These are phyloP conservation scores for Megaleporinus macrocephalus DNA, from an alignment of 2,113 vertebrate species.

Conservation along the genomic window DNA sequence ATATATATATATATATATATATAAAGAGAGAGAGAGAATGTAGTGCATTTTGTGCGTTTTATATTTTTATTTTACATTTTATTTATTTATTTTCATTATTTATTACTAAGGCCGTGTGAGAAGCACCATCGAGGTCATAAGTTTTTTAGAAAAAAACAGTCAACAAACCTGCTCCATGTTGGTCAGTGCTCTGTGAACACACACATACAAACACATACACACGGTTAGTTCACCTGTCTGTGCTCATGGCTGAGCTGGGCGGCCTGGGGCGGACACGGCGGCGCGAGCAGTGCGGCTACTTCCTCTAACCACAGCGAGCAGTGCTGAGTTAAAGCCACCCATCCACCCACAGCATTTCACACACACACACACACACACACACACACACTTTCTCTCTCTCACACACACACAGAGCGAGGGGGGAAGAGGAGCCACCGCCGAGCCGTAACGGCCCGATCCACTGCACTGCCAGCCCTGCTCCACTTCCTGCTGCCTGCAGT, in stretches of 20 bases:
- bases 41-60: too few species aligned
- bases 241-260: neutral
- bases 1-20: too few species aligned
- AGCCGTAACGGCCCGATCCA: constrained; percentile 67
- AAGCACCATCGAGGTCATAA: too few species aligned
- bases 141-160: neutral
- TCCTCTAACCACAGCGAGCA: constrained; percentile 79
- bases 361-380: constrained; percentile 27
- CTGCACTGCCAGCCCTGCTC: constrained; percentile 67
- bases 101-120: too few species aligned
- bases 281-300: constrained; percentile 49
- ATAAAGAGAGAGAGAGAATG: too few species aligned
- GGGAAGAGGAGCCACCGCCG: constrained; percentile 44
- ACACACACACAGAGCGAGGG: constrained; percentile 61
- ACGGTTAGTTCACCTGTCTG: neutral
- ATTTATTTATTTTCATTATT: too few species aligned
- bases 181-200: neutral
- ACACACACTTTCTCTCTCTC: too few species aligned
- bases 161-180: neutral
- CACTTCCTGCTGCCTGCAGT: constrained; percentile 62
- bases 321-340: constrained; percentile 78
- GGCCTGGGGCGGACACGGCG: neutral
- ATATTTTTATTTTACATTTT: too few species aligned
- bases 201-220: neutral
- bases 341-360: constrained; percentile 14